Percentiles rank a stretch among this genome's conserved stretches.
Evolutionary conservation across 2,113 vertebrate species (phyloP).

Genomic region (Vulpes ferrilata): DNA sequence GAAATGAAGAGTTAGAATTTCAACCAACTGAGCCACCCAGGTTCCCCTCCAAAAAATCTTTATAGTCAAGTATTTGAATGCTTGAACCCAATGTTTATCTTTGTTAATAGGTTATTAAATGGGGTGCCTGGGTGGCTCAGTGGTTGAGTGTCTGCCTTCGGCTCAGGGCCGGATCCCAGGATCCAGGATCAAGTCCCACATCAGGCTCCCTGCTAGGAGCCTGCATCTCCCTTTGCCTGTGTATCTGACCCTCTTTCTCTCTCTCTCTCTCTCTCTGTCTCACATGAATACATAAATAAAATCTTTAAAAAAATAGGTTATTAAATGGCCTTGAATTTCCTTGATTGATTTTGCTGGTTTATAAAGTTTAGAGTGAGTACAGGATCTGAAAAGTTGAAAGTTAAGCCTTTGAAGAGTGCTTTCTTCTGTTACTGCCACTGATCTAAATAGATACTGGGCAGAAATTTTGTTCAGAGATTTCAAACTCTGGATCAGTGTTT

Average conservation of each 20-base stretch:
- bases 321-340: neutral
- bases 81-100: slow-evolving; percentile 1
- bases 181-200: no score
- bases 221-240: no score
- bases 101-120: slow-evolving; percentile 19
- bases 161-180: no score
- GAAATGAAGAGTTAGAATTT: neutral
- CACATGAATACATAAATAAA: no score
- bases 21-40: neutral
- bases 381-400: slow-evolving; percentile 26
- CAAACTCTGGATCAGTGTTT: neutral
- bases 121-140: no score
- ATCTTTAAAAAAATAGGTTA: neutral
- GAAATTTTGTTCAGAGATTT: neutral
- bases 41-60: neutral
- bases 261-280: no score
- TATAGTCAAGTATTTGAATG: neutral
- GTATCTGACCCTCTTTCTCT: no score
- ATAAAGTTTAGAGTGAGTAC: slow-evolving; percentile 3
- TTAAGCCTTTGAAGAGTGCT: neutral
- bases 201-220: no score
- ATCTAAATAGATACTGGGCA: neutral
- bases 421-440: slow-evolving; percentile 7
- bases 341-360: slow-evolving; percentile 29
- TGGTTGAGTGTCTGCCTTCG: no score